phyloP scores from a whole-genome alignment of 1,140 invertebrate genomes.

The Conopomorpha cramerella region DNA sequence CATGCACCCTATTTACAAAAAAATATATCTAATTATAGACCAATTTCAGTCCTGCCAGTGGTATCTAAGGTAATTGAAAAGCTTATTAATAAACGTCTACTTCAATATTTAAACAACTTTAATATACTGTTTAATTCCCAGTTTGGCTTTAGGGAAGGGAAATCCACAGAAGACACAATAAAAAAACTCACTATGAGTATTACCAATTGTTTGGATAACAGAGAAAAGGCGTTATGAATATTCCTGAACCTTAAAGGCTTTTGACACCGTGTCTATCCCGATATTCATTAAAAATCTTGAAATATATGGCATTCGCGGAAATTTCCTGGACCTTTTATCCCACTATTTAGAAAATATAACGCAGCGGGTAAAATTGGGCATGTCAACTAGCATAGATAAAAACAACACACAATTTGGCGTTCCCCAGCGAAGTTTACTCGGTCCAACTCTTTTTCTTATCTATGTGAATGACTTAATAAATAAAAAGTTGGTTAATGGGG shows the following conservation, averaged over 20 bases:
- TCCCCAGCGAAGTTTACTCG: slow-evolving; percentile 2
- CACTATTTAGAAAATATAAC: neutral
- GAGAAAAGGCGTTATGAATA: neutral
- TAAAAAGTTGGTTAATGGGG: neutral
- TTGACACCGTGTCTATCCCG: slow-evolving; percentile 3
- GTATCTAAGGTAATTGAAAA: slow-evolving; percentile 12
- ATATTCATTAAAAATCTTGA: neutral
- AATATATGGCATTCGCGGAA: neutral
- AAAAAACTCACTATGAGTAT: neutral
- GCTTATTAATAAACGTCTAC: slow-evolving; percentile 5
- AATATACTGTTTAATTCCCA: slow-evolving; percentile 7
- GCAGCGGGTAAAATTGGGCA: neutral
- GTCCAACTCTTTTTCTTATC: slow-evolving; percentile 1
- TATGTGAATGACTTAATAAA: slow-evolving; percentile 1
- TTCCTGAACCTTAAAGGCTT: slow-evolving; percentile 3
- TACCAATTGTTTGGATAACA: neutral
- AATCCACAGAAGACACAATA: slow-evolving; percentile 5
- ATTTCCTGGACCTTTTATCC: neutral
- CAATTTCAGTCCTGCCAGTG: slow-evolving; percentile 7
- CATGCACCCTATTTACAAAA: too few species aligned
- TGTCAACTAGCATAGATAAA: neutral
- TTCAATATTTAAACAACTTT: slow-evolving; percentile 5
- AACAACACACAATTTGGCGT: neutral
- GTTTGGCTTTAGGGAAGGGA: slow-evolving; percentile 9
- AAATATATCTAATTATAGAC: slow-evolving; percentile 9